A percentile compares a stretch with the other conserved stretches of the same genome.
phyloP scores from a whole-genome alignment of 1,140 invertebrate genomes.

The Diplogasteroides magnus region DNA sequence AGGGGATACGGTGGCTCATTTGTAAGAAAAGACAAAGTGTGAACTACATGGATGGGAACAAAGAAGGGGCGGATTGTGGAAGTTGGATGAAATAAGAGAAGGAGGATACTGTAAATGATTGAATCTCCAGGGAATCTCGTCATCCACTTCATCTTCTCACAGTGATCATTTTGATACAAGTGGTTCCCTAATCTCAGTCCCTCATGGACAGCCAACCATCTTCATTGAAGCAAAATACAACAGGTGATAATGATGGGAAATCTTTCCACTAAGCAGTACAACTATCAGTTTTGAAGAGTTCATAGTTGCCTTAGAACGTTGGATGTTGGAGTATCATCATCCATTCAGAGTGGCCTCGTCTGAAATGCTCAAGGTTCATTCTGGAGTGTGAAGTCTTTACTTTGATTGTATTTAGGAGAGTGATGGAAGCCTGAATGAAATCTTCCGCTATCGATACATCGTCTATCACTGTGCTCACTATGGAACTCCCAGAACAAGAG shows the following conservation, averaged over 20 bases:
- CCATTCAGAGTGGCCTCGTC: conserved; percentile 48
- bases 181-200: background rate
- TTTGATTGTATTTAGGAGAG: too few species aligned
- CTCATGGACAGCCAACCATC: background rate
- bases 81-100: too few species aligned
- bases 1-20: too few species aligned
- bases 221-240: background rate
- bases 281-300: conserved; percentile 35
- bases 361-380: conserved; percentile 33
- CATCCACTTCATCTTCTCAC: too few species aligned
- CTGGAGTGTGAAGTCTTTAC: too few species aligned
- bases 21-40: too few species aligned
- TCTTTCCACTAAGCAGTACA: background rate
- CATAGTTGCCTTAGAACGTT: conserved; percentile 35
- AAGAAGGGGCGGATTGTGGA: too few species aligned
- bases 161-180: background rate
- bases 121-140: too few species aligned
- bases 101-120: too few species aligned
- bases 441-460: conserved; percentile 48
- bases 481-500: conserved; percentile 41
- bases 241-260: background rate
- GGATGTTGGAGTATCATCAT: conserved; percentile 39
- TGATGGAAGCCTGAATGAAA: conserved; percentile 22
- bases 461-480: conserved; percentile 50
- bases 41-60: too few species aligned